Conservation (phyloP, 2,113 vertebrate species). For the Hippolais icterina region DNA sequence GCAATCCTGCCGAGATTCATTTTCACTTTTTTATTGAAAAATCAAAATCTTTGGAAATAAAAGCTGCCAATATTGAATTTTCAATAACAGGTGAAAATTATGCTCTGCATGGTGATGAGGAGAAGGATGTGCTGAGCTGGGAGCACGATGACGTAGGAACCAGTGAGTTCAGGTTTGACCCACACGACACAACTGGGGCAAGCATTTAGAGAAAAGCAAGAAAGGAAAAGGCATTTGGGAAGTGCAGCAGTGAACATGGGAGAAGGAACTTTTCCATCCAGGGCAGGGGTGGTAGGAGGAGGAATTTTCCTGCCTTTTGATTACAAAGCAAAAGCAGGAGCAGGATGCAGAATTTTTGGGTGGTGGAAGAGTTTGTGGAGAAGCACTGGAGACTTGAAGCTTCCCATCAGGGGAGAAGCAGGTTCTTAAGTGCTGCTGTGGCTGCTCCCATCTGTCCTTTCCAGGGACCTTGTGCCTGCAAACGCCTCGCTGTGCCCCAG, state of each 20-base stretch:
- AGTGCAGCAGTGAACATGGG: not conserved
- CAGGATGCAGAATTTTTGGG: not conserved
- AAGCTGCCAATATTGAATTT: conserved; percentile 74
- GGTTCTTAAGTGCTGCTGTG: not conserved
- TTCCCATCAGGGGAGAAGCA: not conserved
- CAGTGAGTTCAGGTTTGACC: not conserved
- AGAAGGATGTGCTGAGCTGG: not conserved
- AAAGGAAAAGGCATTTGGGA: not conserved
- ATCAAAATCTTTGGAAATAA: conserved; percentile 75
- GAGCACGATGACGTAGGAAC: not conserved
- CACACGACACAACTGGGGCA: not conserved
- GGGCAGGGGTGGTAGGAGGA: not conserved
- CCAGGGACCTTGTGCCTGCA: not conserved
- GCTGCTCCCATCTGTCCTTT: not conserved
- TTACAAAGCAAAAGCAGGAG: not conserved
- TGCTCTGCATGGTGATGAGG: conserved; percentile 54
- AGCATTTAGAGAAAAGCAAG: not conserved
- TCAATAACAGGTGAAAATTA: conserved; percentile 79
- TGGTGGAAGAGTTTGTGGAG: not conserved
- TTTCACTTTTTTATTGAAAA: conserved; percentile 79
- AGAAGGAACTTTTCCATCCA: not conserved
- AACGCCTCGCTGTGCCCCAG: accelerated
- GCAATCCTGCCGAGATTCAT: conserved; percentile 69
- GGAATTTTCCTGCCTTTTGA: not conserved
- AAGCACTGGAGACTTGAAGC: not conserved